A percentile compares a stretch with the other conserved stretches of the same genome.
These are phyloP conservation scores for Rallus crepitans DNA, from an alignment of 2,797 vertebrate species.

Conservation along the genomic window DNA sequence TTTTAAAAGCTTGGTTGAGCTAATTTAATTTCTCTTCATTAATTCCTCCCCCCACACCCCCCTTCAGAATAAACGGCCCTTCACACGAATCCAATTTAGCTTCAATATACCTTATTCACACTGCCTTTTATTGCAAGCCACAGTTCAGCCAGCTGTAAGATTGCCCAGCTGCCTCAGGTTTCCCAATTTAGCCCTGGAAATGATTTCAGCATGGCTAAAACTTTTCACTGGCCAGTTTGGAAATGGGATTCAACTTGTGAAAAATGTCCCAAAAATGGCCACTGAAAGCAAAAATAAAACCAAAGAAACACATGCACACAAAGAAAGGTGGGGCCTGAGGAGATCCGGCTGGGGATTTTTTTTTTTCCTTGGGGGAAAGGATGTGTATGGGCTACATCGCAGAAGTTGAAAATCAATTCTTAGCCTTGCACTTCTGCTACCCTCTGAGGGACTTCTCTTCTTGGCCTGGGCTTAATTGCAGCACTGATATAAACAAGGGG, in stretches of 20 bases:
- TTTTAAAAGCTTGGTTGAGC: slow-evolving; percentile 76
- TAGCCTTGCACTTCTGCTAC: slow-evolving; percentile 90
- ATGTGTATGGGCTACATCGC: slow-evolving; percentile 1
- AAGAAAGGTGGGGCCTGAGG: neutral
- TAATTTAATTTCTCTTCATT: slow-evolving; percentile 85
- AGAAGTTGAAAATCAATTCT: slow-evolving; percentile 85
- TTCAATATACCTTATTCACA: slow-evolving; percentile 86
- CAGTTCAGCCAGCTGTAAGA: slow-evolving; percentile 81
- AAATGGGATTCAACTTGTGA: slow-evolving; percentile 75
- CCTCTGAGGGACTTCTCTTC: slow-evolving; percentile 90
- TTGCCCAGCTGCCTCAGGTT: slow-evolving; percentile 80
- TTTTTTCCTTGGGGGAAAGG: slow-evolving; percentile 14
- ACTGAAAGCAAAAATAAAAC: slow-evolving; percentile 43
- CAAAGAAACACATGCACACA: neutral
- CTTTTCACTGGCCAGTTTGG: slow-evolving; percentile 78
- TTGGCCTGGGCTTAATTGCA: slow-evolving; percentile 89
- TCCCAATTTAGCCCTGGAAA: slow-evolving; percentile 83
- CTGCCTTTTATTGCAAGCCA: slow-evolving; percentile 81
- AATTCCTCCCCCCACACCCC: slow-evolving; percentile 67
- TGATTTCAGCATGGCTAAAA: slow-evolving; percentile 83
- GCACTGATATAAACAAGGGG: slow-evolving; percentile 92
- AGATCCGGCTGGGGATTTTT: neutral
- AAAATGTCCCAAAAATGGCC: slow-evolving; percentile 76
- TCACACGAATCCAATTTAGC: slow-evolving; percentile 83
- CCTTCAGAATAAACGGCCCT: slow-evolving; percentile 78